phyloP scores from a whole-genome alignment of 2,797 vertebrate genomes.

The Phataginus tricuspis region DNA sequence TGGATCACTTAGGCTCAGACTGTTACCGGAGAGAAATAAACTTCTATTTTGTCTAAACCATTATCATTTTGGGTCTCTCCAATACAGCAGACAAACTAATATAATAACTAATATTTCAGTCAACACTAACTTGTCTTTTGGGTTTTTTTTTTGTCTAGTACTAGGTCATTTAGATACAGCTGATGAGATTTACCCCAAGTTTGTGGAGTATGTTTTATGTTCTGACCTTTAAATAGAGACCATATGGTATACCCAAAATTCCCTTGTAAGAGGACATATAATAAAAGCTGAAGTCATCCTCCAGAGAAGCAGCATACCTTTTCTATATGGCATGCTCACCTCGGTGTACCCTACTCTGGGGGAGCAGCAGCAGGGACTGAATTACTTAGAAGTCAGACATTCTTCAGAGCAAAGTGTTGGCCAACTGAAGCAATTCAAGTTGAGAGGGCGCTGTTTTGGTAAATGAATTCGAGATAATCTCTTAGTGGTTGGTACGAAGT shows the following conservation, averaged over 20 bases:
- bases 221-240: conserved; percentile 51
- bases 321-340: neutral
- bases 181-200: conserved; percentile 26
- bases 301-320: neutral
- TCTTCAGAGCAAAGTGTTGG: neutral
- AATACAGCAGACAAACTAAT: neutral
- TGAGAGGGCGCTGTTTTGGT: neutral
- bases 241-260: neutral
- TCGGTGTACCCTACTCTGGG: neutral
- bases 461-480: neutral
- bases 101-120: neutral
- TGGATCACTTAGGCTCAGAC: neutral
- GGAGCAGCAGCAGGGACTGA: neutral
- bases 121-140: neutral
- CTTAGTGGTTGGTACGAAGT: neutral
- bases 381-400: neutral
- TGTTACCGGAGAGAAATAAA: neutral
- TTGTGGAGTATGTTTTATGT: neutral
- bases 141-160: neutral
- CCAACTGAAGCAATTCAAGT: neutral
- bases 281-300: neutral
- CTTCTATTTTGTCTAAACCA: neutral
- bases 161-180: conserved; percentile 30
- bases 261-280: neutral
- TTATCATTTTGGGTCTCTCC: neutral